phyloP scores from a whole-genome alignment of 2,888 invertebrate genomes.

The Panopea generosa region DNA sequence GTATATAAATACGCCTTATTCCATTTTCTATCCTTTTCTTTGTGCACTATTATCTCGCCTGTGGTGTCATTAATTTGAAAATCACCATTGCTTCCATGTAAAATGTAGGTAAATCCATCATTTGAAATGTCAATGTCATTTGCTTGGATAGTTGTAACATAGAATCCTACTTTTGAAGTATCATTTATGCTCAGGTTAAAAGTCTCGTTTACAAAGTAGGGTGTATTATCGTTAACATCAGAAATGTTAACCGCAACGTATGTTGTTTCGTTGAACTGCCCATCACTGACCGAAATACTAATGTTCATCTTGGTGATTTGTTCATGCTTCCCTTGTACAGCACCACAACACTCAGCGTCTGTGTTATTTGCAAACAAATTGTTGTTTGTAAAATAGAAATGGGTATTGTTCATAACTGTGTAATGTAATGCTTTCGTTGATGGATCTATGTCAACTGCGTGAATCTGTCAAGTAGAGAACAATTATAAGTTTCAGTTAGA shows the following conservation, averaged over 20 bases:
- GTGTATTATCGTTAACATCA: constrained; percentile 33
- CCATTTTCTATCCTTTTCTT: too few species aligned
- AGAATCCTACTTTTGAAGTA: background rate
- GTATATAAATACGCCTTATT: background rate
- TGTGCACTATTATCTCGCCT: background rate
- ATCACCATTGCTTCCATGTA: background rate
- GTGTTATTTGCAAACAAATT: constrained; percentile 4
- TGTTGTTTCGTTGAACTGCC: background rate
- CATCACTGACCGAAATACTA: constrained; percentile 10
- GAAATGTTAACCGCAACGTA: constrained; percentile 9
- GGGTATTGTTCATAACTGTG: background rate
- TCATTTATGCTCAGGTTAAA: background rate
- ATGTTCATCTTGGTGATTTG: background rate
- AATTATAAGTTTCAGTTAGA: constrained; percentile 6
- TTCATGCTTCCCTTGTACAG: too few species aligned
- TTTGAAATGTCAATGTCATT: constrained; percentile 1
- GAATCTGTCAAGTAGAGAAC: constrained; percentile 4
- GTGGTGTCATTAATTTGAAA: constrained; percentile 10
- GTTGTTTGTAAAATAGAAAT: constrained; percentile 14
- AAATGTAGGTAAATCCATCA: too few species aligned
- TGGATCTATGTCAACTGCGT: constrained; percentile 32
- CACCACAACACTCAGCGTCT: constrained; percentile 3
- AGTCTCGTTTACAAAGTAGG: background rate
- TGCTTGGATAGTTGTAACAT: background rate
- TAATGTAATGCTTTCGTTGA: background rate